These are phyloP conservation scores for Amphipyra tragopoginis DNA, from an alignment of 2,888 invertebrate genomes.

Conservation along the genomic window DNA sequence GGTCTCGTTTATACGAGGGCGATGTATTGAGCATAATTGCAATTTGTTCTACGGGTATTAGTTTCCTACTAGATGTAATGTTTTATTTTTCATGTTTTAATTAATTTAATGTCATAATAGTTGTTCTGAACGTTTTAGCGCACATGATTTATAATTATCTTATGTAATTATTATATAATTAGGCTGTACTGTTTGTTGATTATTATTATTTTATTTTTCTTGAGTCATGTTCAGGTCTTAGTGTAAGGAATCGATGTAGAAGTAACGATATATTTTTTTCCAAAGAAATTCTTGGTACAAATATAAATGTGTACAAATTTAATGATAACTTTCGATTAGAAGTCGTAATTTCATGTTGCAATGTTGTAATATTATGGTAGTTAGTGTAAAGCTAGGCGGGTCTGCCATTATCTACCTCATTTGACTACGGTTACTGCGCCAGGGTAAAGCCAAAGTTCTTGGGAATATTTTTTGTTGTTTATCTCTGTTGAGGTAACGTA, in stretches of 20 bases:
- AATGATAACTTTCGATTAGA: constrained; percentile 79
- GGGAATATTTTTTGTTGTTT: constrained; percentile 80
- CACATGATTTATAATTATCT: constrained; percentile 77
- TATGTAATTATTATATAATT: constrained; percentile 76
- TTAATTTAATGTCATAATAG: constrained; percentile 70
- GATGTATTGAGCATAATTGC: constrained; percentile 73
- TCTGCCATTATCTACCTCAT: constrained; percentile 88
- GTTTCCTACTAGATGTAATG: constrained; percentile 89
- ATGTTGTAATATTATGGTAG: constrained; percentile 85
- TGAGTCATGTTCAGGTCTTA: constrained; percentile 79
- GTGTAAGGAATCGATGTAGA: constrained; percentile 70
- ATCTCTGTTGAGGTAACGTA: constrained; percentile 73
- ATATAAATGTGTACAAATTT: constrained; percentile 87
- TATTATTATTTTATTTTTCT: constrained; percentile 88
- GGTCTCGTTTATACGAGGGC: constrained; percentile 51
- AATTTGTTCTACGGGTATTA: constrained; percentile 90
- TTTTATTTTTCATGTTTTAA: constrained; percentile 83
- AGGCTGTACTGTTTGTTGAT: constrained; percentile 85
- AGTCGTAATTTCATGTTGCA: constrained; percentile 85
- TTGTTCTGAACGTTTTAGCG: constrained; percentile 80
- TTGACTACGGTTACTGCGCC: constrained; percentile 74
- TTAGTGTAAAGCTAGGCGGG: constrained; percentile 80
- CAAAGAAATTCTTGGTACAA: constrained; percentile 90
- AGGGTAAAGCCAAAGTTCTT: constrained; percentile 87
- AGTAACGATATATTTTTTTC: constrained; percentile 81